phyloP scores from a whole-genome alignment of 1,140 invertebrate species.

The Solenopsis invicta region DNA sequence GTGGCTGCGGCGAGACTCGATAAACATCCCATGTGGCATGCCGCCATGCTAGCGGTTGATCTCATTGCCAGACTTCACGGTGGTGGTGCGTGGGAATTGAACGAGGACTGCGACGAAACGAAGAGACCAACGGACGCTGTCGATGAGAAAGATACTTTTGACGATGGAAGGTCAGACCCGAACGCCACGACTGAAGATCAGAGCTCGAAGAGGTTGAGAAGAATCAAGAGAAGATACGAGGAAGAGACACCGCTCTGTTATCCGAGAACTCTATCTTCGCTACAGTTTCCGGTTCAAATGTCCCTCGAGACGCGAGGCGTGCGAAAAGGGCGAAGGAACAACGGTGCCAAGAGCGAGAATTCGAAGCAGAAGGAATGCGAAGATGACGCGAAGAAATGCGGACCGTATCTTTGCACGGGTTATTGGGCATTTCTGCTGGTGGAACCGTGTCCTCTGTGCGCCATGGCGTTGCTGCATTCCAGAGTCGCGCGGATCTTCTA shows the following conservation, averaged over 20 bases:
- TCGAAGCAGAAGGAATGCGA: background rate
- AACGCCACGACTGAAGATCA: background rate
- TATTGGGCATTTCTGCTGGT: slow-evolving; percentile 94
- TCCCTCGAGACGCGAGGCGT: slow-evolving; percentile 1
- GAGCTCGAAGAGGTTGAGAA: slow-evolving; percentile 30
- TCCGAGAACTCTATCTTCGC: slow-evolving; percentile 72
- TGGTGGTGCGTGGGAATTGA: slow-evolving; percentile 91
- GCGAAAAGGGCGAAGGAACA: slow-evolving; percentile 58
- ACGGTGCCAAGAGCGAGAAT: background rate
- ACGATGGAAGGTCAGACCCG: background rate
- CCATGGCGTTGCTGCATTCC: slow-evolving; percentile 97
- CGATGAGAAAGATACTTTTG: background rate
- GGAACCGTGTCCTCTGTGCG: slow-evolving; percentile 97
- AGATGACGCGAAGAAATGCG: slow-evolving; percentile 79
- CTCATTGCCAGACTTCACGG: slow-evolving; percentile 93
- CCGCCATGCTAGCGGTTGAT: slow-evolving; percentile 95
- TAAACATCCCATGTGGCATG: slow-evolving; percentile 93
- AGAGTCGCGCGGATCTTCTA: slow-evolving; percentile 95
- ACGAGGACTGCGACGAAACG: background rate
- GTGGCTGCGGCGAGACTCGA: slow-evolving; percentile 89
- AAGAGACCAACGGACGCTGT: slow-evolving; percentile 16
- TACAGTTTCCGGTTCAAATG: slow-evolving; percentile 67
- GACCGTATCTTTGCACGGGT: slow-evolving; percentile 95
- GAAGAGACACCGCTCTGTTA: slow-evolving; percentile 79
- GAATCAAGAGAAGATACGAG: slow-evolving; percentile 77